These are phyloP conservation scores for Scaptomyza cyrtandrae DNA, from an alignment of 2,888 invertebrate species.

Conservation along the genomic window DNA sequence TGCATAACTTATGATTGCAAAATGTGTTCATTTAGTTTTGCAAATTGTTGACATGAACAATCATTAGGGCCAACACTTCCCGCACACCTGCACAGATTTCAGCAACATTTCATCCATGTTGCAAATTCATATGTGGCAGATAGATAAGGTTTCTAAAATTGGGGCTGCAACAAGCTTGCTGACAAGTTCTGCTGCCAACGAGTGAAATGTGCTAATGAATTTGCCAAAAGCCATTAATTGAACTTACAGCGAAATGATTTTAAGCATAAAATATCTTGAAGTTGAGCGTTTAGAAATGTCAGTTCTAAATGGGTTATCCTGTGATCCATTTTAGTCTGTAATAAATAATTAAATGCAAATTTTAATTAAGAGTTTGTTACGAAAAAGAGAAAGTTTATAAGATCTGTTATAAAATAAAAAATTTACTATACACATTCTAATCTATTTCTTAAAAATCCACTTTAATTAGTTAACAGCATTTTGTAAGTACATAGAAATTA, in stretches of 20 bases:
- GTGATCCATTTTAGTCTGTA: no score
- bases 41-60: constrained; percentile 80
- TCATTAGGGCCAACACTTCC: constrained; percentile 55
- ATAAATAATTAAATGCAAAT: no score
- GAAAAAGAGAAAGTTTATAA: no score
- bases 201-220: constrained; percentile 28
- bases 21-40: constrained; percentile 80
- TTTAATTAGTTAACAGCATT: constrained; percentile 1
- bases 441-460: not conserved
- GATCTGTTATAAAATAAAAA: no score
- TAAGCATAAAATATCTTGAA: not conserved
- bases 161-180: constrained; percentile 16
- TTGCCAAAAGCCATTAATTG: constrained; percentile 17
- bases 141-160: constrained; percentile 19
- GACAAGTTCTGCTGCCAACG: constrained; percentile 29
- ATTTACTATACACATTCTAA: not conserved
- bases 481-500: not conserved
- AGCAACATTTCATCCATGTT: constrained; percentile 57
- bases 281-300: not conserved
- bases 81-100: constrained; percentile 64
- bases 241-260: not conserved
- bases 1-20: constrained; percentile 78
- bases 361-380: no score
- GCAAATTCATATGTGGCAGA: constrained; percentile 34
- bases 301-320: not conserved